Evolutionary conservation across 2,113 vertebrate genomes (phyloP), one percentile per base, ranked within the genome.

Genomic region (Leptodactylus fuscus): DNA sequence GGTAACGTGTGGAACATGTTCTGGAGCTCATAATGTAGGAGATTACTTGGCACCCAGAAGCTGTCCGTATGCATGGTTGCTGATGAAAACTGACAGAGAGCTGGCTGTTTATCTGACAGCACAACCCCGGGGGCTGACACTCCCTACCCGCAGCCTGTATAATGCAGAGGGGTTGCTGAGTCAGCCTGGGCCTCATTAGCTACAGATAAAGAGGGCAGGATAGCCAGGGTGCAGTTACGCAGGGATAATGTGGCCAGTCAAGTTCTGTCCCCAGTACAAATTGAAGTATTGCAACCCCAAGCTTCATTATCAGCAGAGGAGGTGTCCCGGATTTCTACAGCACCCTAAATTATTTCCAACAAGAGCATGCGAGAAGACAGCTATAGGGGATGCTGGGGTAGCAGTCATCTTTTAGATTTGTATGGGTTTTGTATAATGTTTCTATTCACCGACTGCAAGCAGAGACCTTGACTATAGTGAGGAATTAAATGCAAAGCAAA

Each of bases 151-250:
- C 36, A 48, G 79, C 62, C 36, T 58, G 48, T 48, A 46, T 32
- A 48, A 62, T 20, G 20, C 29, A 58, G 46, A 38, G 85, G 53
- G 27, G 11, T 76, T 65, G 78, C 85, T 82, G 85, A 81, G 79
- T 85, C 83, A 85, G 85, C 24, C 20, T 38, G 49, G 69, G 85
- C 85, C 71, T 87, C 85, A 82, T 81, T 87, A 82, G 53, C 46
- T 49, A 24, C 55, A 71, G 69, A 82, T 74, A 82, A 82, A 74
- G 62, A 44, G 69, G 69, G 78, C 29, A 46, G 67, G 71, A 87
- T 75, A 76, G 85, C 71, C 53, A 9, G 58, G n/a, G 80, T 18
- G 79, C 69, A 82, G 53, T 65, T 82, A 81, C 55, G 78, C 85
- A 53, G 55, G 55, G 36, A 29, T 82, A 81, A 87, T 46, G 20